Evolutionary conservation across 2,888 invertebrate genomes (phyloP), one percentile per base, ranked within the genome.

Genomic region (Octonoba sinensis): DNA sequence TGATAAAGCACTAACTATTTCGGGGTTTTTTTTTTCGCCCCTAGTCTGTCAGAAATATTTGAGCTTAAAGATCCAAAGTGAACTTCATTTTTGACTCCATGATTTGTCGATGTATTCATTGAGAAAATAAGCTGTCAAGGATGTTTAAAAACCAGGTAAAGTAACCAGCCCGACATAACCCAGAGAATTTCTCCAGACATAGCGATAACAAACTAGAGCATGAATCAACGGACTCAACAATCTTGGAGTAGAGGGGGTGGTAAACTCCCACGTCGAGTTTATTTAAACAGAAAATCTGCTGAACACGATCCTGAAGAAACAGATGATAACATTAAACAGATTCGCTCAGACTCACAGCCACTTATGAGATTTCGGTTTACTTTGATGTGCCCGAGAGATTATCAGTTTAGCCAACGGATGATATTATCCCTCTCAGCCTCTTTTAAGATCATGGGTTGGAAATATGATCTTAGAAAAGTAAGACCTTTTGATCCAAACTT

Each of bases 191-290:
- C 49, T 51, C 51, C 49, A 51, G 60, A 24, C 16, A 20, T 59
- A 24, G 57, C 4, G 70, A 71, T 71, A 54, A 64, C 66, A 65
- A 56, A 59, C 46, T 44, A 24, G 56, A 66, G 72, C 78, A 72
- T 79, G 78, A 79, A 72, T 60, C 16, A 20, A 18, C 44, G 72
- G 59, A 59, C 16, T 62, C 62, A 69, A 54, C 62, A 47, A 56
- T 56, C 59, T 59, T 16, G 11, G 36, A 36, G 36, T 36, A 11
- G 36, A 36, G 36, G 36, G 36, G 36, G 36, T 36, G 36, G 36
- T 36, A 6, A 54, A 67, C 67, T 72, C 79, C 73, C 73, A 79
- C 79, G 72, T 67, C 54, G 62, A 60, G 62, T 62, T 81, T 69
- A 73, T 62, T 73, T 56, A 66, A 60, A 65, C 59, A 22, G 36